Base-by-base conservation (phyloP, 1,140 invertebrate species). In the Neodiprion virginianus region DNA sequence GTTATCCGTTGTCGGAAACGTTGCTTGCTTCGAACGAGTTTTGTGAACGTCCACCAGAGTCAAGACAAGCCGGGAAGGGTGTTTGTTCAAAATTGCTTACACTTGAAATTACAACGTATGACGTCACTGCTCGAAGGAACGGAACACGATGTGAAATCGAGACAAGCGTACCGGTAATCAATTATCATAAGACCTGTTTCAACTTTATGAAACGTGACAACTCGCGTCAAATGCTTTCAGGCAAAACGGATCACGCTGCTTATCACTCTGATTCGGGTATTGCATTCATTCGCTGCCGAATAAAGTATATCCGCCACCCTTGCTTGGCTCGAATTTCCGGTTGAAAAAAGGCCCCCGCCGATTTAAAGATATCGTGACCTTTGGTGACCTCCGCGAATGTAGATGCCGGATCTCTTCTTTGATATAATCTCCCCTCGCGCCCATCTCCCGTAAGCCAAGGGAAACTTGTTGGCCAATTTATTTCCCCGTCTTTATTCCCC, bases 401-500 rank as follows among this genome's bases (percentile, higher is more conserved):
- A 61, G 53, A 61, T 61, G 11, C 53, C 8, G 53, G n/a, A 61
- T 17, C 53, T 61, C n/a, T 5, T 61, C 53, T 17, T 61, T 61
- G 53, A 61, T 61, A 14, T 61, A 14, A 61, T 61, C 53, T 61
- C 53, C 53, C 53, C 53, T 17, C 11, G 53, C 53, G n/a, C n/a
- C 53, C 53, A 61, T 61, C 5, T 61, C 5, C n/a, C 53, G 53
- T 61, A 8, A 61, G 53, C 53, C n/a, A 17, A 61, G n/a, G 8
- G 53, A 61, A 61, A 61, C 53, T 61, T 61, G 53, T 17, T 14
- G n/a, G n/a, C 53, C 53, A 61, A 61, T 61, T 61, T 61, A 61
- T 61, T 61, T 61, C 53, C 11, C 53, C 53, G 53, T 61, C 53
- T 61, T 61, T 61, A 61, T 61, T 61, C 53, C 53, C 8, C 53